These are phyloP conservation scores for Endotricha flammealis DNA, from an alignment of 2,888 invertebrate genomes.

Conservation along the genomic window DNA sequence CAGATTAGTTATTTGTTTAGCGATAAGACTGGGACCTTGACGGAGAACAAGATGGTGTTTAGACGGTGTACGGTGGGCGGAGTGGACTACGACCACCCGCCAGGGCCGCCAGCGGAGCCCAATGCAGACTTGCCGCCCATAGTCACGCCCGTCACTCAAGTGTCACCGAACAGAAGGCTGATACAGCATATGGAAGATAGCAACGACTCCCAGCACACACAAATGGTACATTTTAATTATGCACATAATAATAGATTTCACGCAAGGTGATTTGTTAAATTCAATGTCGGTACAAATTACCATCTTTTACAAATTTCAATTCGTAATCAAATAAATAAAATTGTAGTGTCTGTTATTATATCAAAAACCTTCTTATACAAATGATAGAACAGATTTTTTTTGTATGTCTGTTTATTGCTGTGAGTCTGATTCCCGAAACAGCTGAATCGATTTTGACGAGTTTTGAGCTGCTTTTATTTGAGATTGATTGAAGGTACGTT, in stretches of 20 bases:
- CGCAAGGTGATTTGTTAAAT: not conserved
- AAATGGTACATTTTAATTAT: slow-evolving; percentile 54
- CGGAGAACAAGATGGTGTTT: slow-evolving; percentile 98
- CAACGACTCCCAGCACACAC: slow-evolving; percentile 79
- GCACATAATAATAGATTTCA: not conserved
- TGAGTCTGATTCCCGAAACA: too few relatives aligned
- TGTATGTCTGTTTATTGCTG: too few relatives aligned
- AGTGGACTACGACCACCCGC: slow-evolving; percentile 91
- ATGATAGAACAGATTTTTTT: too few relatives aligned
- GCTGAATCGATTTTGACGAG: too few relatives aligned
- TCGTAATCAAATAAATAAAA: too few relatives aligned
- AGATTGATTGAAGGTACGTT: too few relatives aligned
- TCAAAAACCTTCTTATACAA: too few relatives aligned
- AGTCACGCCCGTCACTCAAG: slow-evolving; percentile 66
- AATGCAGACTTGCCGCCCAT: slow-evolving; percentile 65
- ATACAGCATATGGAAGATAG: slow-evolving; percentile 58
- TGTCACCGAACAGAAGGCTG: slow-evolving; percentile 62
- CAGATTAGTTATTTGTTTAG: slow-evolving; percentile 95
- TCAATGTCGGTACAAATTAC: not conserved
- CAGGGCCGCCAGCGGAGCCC: slow-evolving; percentile 84
- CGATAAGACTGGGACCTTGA: slow-evolving; percentile 98
- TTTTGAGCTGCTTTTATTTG: too few relatives aligned
- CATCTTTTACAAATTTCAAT: too few relatives aligned
- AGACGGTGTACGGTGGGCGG: slow-evolving; percentile 93
- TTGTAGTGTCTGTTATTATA: too few relatives aligned